Base-by-base conservation (phyloP, 2,113 vertebrate genomes). In the Zingel zingel region DNA sequence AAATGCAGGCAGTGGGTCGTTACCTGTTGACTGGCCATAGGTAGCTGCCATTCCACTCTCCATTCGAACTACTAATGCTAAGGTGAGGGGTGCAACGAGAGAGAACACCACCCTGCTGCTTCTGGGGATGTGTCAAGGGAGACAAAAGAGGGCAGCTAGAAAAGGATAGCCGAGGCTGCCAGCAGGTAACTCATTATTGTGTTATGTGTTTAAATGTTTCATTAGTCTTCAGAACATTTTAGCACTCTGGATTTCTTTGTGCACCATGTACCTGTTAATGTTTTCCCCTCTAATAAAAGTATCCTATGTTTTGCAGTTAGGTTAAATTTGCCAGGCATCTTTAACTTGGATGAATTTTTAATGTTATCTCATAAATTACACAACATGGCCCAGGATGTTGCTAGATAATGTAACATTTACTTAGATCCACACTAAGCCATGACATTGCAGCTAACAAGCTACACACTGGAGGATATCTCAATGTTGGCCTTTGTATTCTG, bases 21-120 rank as follows among this genome's bases (percentile, higher is more conserved):
- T 74, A 77, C 70, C 79, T 72, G 86, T 27, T 68, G 82, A 79
- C 50, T 21, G 62, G 43, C 64, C 62, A 78, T 59, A 74, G 68
- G 66, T 77, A 74, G 64, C 69, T 33, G 74, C 50, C n/a, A 59
- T 48, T 71, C 53, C 18, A 30, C n/a, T 79, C 43, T 45, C 48
- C 48, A 25, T 72, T 62, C 47, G 6, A 61, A 9, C 45, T 45
- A 19, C 58, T 64, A 61, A 51, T 73, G 50, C 27, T 61, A 30
- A 77, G 80, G 82, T 65, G 79, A 76, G 19, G 30, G 58, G 63
- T 53, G 77, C 53, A 59, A 78, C 39, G 3, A 47, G 54, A 71
- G 21, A 9, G 39, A 79, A 64, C 56, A 62, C 78, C 61, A 80
- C 70, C 51, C 75, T 72, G 74, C 62, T 23, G n/a, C 53, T 76